Percentiles rank a stretch among this genome's conserved stretches.
phyloP scores from a whole-genome alignment of 2,797 vertebrate genomes.

The Rhyacichthys aspro region DNA sequence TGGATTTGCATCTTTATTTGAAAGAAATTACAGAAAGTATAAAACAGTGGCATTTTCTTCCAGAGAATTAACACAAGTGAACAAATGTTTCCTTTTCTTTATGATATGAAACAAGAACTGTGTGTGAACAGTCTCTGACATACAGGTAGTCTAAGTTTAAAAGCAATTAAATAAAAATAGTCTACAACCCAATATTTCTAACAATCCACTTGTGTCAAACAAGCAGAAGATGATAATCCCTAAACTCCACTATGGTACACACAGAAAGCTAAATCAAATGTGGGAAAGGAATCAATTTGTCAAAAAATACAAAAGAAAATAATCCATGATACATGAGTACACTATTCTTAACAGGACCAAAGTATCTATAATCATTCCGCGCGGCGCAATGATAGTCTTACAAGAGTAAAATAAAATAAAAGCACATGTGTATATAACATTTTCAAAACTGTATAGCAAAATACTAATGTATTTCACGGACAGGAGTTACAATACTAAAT shows the following conservation, averaged over 20 bases:
- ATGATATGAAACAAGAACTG: slow-evolving; percentile 51
- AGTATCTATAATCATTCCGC: slow-evolving; percentile 93
- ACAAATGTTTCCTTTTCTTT: slow-evolving; percentile 75
- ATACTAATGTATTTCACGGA: slow-evolving; percentile 70
- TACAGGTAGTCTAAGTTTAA: slow-evolving; percentile 62
- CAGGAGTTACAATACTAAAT: slow-evolving; percentile 54
- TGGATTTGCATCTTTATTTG: slow-evolving; percentile 78
- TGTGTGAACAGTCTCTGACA: slow-evolving; percentile 61
- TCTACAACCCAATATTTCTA: slow-evolving; percentile 63
- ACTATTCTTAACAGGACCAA: slow-evolving; percentile 89
- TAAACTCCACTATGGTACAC: slow-evolving; percentile 75
- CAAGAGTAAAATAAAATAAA: slow-evolving; percentile 88
- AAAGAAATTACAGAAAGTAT: slow-evolving; percentile 82
- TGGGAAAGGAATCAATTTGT: slow-evolving; percentile 87
- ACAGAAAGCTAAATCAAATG: slow-evolving; percentile 80
- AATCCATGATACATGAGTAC: slow-evolving; percentile 92
- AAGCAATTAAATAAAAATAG: slow-evolving; percentile 74
- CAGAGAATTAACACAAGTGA: slow-evolving; percentile 88
- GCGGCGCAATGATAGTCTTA: slow-evolving; percentile 98
- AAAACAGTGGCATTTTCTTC: slow-evolving; percentile 90
- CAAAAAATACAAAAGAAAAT: slow-evolving; percentile 77
- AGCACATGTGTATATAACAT: slow-evolving; percentile 69
- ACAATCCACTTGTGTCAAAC: slow-evolving; percentile 87
- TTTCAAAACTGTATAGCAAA: slow-evolving; percentile 83
- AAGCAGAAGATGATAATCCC: slow-evolving; percentile 83